Percentiles rank a stretch among this genome's conserved stretches.
Evolutionary conservation across 2,113 vertebrate genomes (phyloP).

Genomic region (Dendropsophus ebraccatus): DNA sequence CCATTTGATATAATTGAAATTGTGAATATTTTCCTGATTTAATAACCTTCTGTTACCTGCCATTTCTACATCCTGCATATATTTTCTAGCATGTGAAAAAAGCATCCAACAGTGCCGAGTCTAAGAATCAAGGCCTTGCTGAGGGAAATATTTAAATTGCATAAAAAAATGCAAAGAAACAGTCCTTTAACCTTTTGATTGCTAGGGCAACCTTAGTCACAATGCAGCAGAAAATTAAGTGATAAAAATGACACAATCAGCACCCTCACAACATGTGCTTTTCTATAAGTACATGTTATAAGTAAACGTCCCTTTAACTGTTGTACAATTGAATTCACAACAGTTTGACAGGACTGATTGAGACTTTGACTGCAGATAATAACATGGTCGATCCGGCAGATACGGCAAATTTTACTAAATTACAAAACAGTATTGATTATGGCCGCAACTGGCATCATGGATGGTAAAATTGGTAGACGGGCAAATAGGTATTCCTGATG

Average conservation of each 20-base stretch:
- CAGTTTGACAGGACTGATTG: slow-evolving; percentile 13
- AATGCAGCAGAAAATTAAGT: neutral
- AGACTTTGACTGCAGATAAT: slow-evolving; percentile 25
- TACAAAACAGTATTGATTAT: slow-evolving; percentile 32
- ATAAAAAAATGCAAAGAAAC: neutral
- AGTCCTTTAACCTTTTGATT: slow-evolving; percentile 2
- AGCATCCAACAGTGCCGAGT: neutral
- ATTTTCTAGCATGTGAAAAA: neutral
- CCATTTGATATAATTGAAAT: too few species aligned
- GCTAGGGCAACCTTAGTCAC: neutral
- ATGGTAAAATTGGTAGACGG: neutral
- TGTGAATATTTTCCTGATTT: too few species aligned
- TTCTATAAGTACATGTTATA: slow-evolving; percentile 40
- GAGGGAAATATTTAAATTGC: neutral
- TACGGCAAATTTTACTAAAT: slow-evolving; percentile 17
- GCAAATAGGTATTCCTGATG: neutral
- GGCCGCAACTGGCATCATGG: neutral
- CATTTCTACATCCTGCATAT: neutral
- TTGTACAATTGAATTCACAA: neutral
- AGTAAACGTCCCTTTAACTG: slow-evolving; percentile 3
- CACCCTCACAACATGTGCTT: slow-evolving; percentile 35
- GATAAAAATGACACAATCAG: slow-evolving; percentile 8
- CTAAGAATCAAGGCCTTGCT: neutral
- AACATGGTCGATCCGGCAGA: neutral
- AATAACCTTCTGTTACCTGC: neutral